phyloP scores from a whole-genome alignment of 2,113 vertebrate species.

The Nyctereutes procyonoides region DNA sequence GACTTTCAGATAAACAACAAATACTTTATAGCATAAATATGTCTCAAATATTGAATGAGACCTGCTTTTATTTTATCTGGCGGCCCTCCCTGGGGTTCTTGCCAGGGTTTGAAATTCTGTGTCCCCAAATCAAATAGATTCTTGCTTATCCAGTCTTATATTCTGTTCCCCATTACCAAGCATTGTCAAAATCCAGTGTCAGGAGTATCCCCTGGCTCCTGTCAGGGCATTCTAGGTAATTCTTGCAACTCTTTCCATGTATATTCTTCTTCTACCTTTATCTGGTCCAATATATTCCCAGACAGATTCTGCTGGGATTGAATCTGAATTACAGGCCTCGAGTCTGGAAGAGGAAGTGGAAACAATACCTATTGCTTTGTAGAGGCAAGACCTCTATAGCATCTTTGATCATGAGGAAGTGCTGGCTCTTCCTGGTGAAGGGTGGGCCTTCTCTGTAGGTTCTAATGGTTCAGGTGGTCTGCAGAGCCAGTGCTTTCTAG shows the following conservation, averaged over 20 bases:
- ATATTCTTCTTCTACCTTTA: not conserved
- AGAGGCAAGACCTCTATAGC: not conserved
- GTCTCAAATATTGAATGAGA: not conserved
- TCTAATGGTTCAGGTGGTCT: rapidly evolving
- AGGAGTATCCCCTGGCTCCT: not conserved
- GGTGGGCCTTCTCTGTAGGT: not conserved
- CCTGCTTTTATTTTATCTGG: not conserved
- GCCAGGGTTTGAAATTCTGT: not conserved
- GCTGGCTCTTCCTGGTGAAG: too few relatives aligned
- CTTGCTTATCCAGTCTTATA: not conserved
- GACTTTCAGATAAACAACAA: not conserved
- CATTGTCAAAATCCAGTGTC: not conserved
- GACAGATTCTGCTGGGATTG: not conserved
- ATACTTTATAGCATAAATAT: not conserved
- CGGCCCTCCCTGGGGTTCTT: not conserved
- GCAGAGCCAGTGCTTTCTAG: not conserved
- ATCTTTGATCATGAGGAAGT: rapidly evolving
- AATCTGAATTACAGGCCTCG: not conserved
- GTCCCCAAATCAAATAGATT: not conserved
- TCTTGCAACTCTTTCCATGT: not conserved
- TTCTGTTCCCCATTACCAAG: not conserved
- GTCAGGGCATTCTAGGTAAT: not conserved
- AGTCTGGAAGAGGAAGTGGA: not conserved
- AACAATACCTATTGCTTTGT: not conserved
- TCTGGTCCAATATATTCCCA: not conserved